A percentile compares a stretch with the other conserved stretches of the same genome.
Evolutionary conservation across 23 tunicate species (phyloP).

Genomic region (Trididemnum clinides): DNA sequence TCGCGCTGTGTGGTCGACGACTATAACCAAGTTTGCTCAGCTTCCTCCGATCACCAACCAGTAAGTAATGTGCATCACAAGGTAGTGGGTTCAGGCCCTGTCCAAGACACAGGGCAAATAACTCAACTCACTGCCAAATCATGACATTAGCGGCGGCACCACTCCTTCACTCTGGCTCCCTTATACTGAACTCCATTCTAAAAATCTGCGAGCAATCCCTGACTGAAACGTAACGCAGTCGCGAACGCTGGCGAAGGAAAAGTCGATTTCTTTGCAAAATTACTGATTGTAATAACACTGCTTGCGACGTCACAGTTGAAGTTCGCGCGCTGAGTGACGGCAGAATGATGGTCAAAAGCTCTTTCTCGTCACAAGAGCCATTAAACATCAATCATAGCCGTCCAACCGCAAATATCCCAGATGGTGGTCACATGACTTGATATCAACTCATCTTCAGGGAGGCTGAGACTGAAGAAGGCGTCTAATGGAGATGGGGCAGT

Average conservation of each 20-base stretch:
- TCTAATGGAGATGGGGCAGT: slow-evolving; percentile 69
- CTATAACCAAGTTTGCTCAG: no score
- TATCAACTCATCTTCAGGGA: neutral
- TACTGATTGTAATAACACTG: no score
- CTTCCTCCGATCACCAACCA: no score
- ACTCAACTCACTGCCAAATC: slow-evolving; percentile 88
- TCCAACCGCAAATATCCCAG: slow-evolving; percentile 55
- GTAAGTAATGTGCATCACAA: slow-evolving; percentile 61
- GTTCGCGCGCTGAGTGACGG: slow-evolving; percentile 61
- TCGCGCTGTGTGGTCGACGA: no score
- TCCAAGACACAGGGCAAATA: slow-evolving; percentile 66
- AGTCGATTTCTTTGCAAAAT: no score
- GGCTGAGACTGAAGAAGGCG: neutral
- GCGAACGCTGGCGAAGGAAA: no score
- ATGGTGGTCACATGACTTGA: neutral
- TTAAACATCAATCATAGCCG: slow-evolving; percentile 99
- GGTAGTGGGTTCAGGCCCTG: slow-evolving; percentile 71
- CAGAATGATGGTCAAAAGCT: slow-evolving; percentile 94
- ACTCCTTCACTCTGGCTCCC: neutral
- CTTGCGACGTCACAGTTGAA: neutral
- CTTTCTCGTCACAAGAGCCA: slow-evolving; percentile 81
- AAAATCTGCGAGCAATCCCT: no score
- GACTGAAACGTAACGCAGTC: no score
- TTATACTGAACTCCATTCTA: neutral
- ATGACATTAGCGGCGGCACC: slow-evolving; percentile 32